phyloP scores from a whole-genome alignment of 2,888 invertebrate species.

The Sarcophaga carnaria region DNA sequence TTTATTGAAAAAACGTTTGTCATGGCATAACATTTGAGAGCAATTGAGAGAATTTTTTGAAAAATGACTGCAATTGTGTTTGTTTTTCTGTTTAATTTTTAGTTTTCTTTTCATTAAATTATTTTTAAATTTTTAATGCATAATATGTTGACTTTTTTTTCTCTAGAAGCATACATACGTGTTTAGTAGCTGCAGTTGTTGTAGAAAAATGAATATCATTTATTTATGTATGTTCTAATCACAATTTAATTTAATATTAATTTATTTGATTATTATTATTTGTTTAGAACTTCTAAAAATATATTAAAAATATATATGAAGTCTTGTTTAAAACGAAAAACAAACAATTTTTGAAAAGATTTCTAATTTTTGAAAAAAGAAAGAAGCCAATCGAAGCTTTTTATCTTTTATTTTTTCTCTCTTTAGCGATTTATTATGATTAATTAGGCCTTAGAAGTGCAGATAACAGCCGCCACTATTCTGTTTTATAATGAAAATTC shows the following conservation, averaged over 20 bases:
- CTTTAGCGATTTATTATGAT: no score
- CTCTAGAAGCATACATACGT: not conserved
- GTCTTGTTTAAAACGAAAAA: no score
- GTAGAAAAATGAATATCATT: no score
- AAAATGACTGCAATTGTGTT: conserved; percentile 27
- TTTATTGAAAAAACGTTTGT: not conserved
- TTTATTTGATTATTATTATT: conserved; percentile 11
- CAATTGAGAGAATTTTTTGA: conserved; percentile 29
- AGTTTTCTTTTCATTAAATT: not conserved
- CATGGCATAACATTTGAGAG: conserved; percentile 8
- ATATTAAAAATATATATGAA: no score
- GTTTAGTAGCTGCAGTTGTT: not conserved
- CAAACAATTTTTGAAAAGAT: no score
- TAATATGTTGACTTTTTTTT: not conserved
- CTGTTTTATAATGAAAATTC: not conserved
- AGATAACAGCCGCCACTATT: not conserved
- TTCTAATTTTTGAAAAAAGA: no score
- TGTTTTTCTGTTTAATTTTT: not conserved
- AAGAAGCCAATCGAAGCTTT: no score
- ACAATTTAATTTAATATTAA: conserved; percentile 31
- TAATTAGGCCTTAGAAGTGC: no score
- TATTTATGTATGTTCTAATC: no score
- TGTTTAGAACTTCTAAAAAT: no score
- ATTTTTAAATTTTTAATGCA: not conserved
- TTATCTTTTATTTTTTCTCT: no score